Percentiles rank a stretch among this genome's conserved stretches.
Conservation (phyloP, 2,797 vertebrate species). For the Dallia pectoralis region DNA sequence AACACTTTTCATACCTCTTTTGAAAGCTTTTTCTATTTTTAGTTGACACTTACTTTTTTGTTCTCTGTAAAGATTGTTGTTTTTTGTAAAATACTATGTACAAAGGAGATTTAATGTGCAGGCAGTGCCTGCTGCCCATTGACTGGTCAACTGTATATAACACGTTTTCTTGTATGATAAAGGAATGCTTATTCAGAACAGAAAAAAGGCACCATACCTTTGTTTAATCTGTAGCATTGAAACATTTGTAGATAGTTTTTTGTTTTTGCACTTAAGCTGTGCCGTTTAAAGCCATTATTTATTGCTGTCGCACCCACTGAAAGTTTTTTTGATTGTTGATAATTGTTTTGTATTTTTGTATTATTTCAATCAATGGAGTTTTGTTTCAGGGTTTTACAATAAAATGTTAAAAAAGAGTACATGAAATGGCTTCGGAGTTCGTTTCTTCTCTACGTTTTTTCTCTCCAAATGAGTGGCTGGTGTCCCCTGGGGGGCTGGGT, state of each 20-base stretch:
- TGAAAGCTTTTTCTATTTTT: slow-evolving; percentile 29
- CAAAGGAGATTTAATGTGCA: slow-evolving; percentile 37
- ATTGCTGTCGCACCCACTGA: slow-evolving; percentile 72
- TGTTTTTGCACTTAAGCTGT: slow-evolving; percentile 69
- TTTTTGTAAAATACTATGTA: slow-evolving; percentile 15
- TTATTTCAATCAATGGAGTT: slow-evolving; percentile 35
- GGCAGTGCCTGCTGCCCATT: slow-evolving; percentile 50
- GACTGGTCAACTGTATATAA: slow-evolving; percentile 14
- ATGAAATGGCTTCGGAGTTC: slow-evolving; percentile 39
- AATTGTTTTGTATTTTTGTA: slow-evolving; percentile 36
- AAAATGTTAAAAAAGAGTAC: slow-evolving; percentile 53
- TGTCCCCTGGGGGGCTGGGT: slow-evolving; percentile 17
- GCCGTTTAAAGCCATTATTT: slow-evolving; percentile 71
- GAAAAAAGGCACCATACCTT: slow-evolving; percentile 2
- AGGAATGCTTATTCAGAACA: neutral
- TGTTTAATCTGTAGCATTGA: slow-evolving; percentile 48
- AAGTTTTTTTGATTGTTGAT: slow-evolving; percentile 52
- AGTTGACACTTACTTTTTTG: slow-evolving; percentile 9
- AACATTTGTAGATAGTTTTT: slow-evolving; percentile 67
- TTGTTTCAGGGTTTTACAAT: slow-evolving; percentile 38
- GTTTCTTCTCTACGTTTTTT: slow-evolving; percentile 25
- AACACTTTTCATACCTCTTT: slow-evolving; percentile 40
- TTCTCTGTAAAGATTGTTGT: slow-evolving; percentile 26
- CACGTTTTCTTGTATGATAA: neutral
- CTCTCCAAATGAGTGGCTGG: neutral